Conservation (phyloP, 92 coral and sea anemone genomes). For the Isaurus tuberculatus region DNA sequence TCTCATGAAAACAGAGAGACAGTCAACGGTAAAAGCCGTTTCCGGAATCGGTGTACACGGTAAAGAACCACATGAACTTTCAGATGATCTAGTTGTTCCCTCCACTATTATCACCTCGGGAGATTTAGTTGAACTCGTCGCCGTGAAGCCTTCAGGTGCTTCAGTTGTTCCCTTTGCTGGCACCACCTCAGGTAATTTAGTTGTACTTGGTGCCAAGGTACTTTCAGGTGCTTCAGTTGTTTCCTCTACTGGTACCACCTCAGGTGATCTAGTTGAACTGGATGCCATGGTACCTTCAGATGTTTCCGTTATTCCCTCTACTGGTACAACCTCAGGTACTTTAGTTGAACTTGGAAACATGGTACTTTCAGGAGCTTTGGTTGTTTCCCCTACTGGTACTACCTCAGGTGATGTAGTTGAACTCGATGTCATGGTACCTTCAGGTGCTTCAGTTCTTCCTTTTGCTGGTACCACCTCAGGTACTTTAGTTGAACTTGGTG, state of each 20-base stretch:
- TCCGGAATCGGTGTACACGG: not conserved
- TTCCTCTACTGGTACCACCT: not conserved
- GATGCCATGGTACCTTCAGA: not conserved
- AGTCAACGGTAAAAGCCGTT: not conserved
- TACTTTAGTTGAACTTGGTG: not conserved
- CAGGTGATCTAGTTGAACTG: not conserved
- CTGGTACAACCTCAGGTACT: not conserved
- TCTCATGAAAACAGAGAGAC: constrained; percentile 27
- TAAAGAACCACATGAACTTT: not conserved
- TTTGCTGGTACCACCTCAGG: not conserved
- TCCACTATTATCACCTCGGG: not conserved
- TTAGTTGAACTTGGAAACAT: not conserved
- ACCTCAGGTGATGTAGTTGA: too few species aligned
- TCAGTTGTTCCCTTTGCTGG: not conserved
- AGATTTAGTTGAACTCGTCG: not conserved
- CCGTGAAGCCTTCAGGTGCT: not conserved
- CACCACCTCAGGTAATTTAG: not conserved
- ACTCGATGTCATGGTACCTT: too few species aligned
- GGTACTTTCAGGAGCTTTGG: not conserved
- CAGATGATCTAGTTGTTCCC: not conserved
- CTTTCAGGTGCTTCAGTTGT: not conserved
- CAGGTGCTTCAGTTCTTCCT: too few species aligned
- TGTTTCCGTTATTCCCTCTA: not conserved
- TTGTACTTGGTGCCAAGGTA: not conserved
- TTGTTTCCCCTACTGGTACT: not conserved